A percentile compares a stretch with the other conserved stretches of the same genome.
Evolutionary conservation across 2,113 vertebrate genomes (phyloP).

Genomic region (Tenebrosternarchus preto): DNA sequence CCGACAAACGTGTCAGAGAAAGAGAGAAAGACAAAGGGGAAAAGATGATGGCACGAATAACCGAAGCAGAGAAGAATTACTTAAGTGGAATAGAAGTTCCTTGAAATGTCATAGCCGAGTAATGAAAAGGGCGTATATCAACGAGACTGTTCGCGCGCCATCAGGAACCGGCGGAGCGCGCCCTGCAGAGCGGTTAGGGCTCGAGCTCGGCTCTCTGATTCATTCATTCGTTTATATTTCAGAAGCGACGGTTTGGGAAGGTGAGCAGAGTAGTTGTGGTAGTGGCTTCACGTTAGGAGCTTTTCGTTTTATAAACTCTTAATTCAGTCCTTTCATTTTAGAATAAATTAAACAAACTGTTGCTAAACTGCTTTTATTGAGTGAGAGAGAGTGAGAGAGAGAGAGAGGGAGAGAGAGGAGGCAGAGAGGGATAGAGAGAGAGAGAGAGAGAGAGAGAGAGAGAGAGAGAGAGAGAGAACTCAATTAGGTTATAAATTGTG

Average conservation of each 20-base stretch:
- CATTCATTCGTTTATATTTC: no score
- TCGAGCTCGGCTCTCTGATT: no score
- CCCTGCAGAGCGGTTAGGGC: no score
- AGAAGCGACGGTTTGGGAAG: no score
- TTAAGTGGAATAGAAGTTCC: neutral
- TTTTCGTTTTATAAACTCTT: no score
- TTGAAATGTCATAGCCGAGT: neutral
- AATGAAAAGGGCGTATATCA: no score
- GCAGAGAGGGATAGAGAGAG: neutral
- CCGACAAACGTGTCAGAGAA: constrained; percentile 31
- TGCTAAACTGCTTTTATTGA: neutral
- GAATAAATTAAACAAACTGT: no score
- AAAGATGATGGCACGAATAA: neutral
- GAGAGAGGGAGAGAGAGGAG: neutral
- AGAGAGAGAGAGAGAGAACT: constrained; percentile 40
- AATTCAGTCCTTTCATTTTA: no score
- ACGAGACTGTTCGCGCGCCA: no score
- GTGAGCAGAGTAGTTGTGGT: no score
- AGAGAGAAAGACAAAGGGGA: neutral
- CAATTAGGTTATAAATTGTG: constrained; percentile 30
- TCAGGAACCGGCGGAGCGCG: no score
- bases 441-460: neutral
- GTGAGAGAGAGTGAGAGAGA: neutral
- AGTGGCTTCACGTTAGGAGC: no score
- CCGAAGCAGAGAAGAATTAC: neutral